These are phyloP conservation scores for Ornithorhynchus anatinus DNA, from an alignment of 2,113 vertebrate genomes.

Conservation along the genomic window DNA sequence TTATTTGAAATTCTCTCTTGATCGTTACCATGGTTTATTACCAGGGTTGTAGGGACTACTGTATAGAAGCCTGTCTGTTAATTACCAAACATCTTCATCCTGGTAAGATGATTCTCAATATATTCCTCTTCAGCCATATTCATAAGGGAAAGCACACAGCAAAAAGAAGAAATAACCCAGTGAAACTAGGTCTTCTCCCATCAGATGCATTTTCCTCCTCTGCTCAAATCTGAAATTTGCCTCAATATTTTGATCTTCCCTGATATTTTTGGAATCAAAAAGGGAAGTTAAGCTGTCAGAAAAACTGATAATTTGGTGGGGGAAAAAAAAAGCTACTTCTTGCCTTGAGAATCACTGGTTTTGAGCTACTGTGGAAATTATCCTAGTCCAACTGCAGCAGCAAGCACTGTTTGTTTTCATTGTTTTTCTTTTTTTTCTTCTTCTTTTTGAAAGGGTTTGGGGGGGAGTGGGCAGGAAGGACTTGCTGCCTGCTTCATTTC, in stretches of 20 bases:
- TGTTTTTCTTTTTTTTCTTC: neutral
- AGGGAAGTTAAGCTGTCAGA: slow-evolving; percentile 8
- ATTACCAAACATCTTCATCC: neutral
- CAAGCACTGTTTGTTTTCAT: slow-evolving; percentile 16
- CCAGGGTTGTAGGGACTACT: neutral
- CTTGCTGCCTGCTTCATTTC: slow-evolving; percentile 62
- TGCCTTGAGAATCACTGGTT: neutral
- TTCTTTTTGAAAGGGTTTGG: neutral
- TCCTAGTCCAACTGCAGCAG: slow-evolving; percentile 4
- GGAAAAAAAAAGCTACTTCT: neutral
- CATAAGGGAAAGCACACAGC: neutral
- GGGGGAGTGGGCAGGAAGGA: neutral
- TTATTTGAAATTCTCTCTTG: neutral
- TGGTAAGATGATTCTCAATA: neutral
- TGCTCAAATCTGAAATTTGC: slow-evolving; percentile 27
- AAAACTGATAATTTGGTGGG: neutral
- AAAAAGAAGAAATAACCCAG: neutral
- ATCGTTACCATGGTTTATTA: neutral
- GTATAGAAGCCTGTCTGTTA: neutral
- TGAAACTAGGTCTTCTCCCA: slow-evolving; percentile 11
- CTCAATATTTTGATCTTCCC: slow-evolving; percentile 12
- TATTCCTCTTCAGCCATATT: neutral
- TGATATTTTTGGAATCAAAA: neutral
- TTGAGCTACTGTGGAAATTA: slow-evolving; percentile 10
- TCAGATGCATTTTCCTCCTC: neutral